Percentiles rank a stretch among this genome's conserved stretches.
These are phyloP conservation scores for Trididemnum miniatum DNA, from an alignment of 23 tunicate genomes.

Conservation along the genomic window DNA sequence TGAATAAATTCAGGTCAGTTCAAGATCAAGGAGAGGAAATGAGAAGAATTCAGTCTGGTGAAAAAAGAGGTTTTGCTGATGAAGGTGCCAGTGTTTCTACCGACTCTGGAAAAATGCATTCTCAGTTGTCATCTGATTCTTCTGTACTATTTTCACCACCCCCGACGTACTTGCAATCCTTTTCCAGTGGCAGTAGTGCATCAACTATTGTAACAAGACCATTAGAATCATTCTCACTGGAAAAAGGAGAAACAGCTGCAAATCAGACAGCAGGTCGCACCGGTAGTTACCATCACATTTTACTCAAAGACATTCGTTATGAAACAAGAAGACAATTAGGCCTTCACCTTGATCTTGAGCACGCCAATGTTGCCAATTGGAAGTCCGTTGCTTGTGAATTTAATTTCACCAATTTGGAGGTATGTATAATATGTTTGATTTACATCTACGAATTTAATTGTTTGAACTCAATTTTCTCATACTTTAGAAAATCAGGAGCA, in stretches of 20 bases:
- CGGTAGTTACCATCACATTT: background rate
- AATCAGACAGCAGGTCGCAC: no score
- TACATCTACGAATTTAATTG: no score
- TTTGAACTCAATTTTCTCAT: no score
- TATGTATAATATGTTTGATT: background rate
- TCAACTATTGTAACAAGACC: background rate
- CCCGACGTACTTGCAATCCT: background rate
- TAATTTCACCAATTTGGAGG: slow-evolving; percentile 26
- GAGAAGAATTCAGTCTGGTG: background rate
- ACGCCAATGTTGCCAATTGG: slow-evolving; percentile 9
- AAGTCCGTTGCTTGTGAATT: slow-evolving; percentile 25
- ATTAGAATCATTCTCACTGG: background rate
- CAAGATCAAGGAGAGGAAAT: slow-evolving; percentile 4
- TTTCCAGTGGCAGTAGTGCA: no score
- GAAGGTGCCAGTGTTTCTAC: background rate
- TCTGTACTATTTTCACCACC: background rate
- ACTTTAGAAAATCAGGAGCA: no score
- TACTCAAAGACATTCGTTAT: slow-evolving; percentile 27
- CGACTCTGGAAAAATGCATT: background rate
- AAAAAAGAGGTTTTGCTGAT: background rate
- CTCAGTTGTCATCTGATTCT: background rate
- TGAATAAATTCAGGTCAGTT: no score
- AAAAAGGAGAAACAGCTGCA: background rate
- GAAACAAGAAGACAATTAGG: slow-evolving; percentile 36
- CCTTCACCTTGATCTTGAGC: slow-evolving; percentile 27